Base-by-base conservation (phyloP, 2,113 vertebrate species). In the Catharus bicknelli region DNA sequence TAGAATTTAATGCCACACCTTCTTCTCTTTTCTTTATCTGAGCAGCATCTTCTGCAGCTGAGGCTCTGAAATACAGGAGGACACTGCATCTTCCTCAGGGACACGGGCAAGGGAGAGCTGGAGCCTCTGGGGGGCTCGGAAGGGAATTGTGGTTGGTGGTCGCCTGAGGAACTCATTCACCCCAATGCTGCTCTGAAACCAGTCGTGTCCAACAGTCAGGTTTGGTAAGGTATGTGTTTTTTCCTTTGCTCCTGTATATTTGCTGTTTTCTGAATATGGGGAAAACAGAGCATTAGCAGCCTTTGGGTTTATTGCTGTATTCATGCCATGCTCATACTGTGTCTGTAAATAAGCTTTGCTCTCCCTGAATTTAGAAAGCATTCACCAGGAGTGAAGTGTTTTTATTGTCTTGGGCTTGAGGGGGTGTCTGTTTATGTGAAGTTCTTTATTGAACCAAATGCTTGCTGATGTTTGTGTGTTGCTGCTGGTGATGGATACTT, bases 171-270 rank as follows among this genome's bases (percentile, higher is more conserved):
- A 48, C 86, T 91, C 87, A 85, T 94, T 83, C 92, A 90, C 77
- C 66, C 96, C 95, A 95, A 97, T 98, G 98, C 96, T 91, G 94
- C 91, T 95, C 91, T 97, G 96, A 98, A 95, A 92, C 38, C 0
- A 83, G 68, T 88, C 53, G 69, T 86, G 64, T 93, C 77, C 85
- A 77, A 36, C 92, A 55, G 69, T 95, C 72, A 85, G 75, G 58
- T 93, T 90, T 94, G 87, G 80, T 91, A 97, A 98, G 97, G 97
- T 98, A 97, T 30, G 96, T 81, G 1, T 29, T 51, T 77, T 29
- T 53, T 1, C 23, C 32, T 45, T 25, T 75, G 8, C 21, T 66
- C 45, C 63, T 94, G 9, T 30, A 15, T 86, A 69, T 36, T 59
- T 93, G 8, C 45, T 85, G 25, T 80, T 58, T 86, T 76, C 9